A percentile compares a stretch with the other conserved stretches of the same genome.
Conservation (phyloP, 2,797 vertebrate genomes). For the Gobionotothen gibberifrons region DNA sequence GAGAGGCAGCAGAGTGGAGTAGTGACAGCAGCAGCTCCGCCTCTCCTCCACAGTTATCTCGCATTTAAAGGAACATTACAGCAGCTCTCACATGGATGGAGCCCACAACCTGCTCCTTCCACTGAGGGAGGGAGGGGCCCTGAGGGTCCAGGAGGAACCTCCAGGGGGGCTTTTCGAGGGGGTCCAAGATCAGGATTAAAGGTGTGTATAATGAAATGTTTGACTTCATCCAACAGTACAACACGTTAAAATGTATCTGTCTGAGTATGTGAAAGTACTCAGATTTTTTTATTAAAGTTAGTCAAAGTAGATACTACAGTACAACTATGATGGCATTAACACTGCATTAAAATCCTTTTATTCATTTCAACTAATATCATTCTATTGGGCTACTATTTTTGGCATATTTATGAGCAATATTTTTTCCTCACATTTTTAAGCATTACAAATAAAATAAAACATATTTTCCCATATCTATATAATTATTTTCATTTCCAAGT, state of each 20-base stretch:
- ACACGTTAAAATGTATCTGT: background rate
- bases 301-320: background rate
- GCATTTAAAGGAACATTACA: constrained; percentile 85
- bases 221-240: background rate
- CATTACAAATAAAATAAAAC: too few relatives aligned
- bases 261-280: background rate
- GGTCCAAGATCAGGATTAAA: background rate
- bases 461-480: too few relatives aligned
- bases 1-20: constrained; percentile 29
- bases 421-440: too few relatives aligned
- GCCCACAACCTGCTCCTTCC: background rate
- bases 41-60: constrained; percentile 63
- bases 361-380: too few relatives aligned
- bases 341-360: too few relatives aligned
- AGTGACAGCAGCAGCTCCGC: constrained; percentile 79
- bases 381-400: too few relatives aligned
- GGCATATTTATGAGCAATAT: too few relatives aligned
- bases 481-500: too few relatives aligned
- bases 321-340: too few relatives aligned
- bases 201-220: background rate
- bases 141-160: constrained; percentile 7
- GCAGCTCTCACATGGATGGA: constrained; percentile 46
- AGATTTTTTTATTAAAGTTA: too few relatives aligned
- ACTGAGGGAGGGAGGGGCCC: background rate
- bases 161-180: background rate